Base-by-base conservation (phyloP, 1,140 invertebrate genomes). In the Copidosoma floridanum region DNA sequence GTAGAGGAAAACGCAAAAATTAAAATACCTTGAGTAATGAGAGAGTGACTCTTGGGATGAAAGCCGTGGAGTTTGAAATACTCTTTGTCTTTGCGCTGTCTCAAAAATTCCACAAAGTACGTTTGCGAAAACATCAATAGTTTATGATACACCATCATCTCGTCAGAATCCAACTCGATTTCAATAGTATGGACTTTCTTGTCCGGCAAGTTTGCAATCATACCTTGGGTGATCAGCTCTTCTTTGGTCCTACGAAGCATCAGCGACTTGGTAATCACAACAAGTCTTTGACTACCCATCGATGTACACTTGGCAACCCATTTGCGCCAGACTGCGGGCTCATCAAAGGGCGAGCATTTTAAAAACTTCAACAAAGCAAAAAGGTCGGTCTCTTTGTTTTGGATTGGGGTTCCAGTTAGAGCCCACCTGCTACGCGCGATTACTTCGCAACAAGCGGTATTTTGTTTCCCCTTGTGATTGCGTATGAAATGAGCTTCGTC, bases 401-500 rank as follows among this genome's bases (percentile, higher is more conserved):
- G 95, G 50, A 98, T 89, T 0, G 95, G 95, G 0, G 96, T 98
- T 10, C 96, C 96, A 4, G 95, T 96, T 1, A 98, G 79, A 0
- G 86, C 88, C 94, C 94, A 98, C 40, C 91, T 84, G 20, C 85
- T 83, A 40, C 73, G 77, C 0, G 82, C 85, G 0, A 67, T 64
- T 3, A 98, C 71, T 12, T 75, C 72, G 71, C 86, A 91, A 0
- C 90, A 87, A 0, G 90, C 88, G 64, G 84, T 68, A 1, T 91
- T 88, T 0, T 85, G 87, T 52, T 86, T 79, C n/a, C 88, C 86
- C 76, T 91, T 94, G 68, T 89, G 83, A 80, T 98, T 98, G 56
- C 95, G 86, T 6, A 98, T 89, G 3, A 85, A 82, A 76, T 98
- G 96, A 0, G 91, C 95, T 81, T 98, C 96, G 79, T 98, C 95